Conservation (phyloP, 2,113 vertebrate species). For the Stomatorhinus ivindoensis region DNA sequence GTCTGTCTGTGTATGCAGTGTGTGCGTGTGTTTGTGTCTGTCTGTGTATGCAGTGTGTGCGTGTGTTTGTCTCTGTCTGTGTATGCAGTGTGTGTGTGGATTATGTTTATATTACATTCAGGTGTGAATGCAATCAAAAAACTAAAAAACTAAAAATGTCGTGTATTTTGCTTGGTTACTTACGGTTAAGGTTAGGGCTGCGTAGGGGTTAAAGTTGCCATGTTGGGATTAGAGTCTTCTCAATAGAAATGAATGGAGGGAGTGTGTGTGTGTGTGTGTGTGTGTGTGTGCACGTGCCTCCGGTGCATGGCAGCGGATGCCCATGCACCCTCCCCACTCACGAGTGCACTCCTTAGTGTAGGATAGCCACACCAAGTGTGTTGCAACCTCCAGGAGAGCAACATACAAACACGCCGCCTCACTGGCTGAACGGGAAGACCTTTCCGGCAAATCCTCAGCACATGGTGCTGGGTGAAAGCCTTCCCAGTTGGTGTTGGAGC, state of each 20-base stretch:
- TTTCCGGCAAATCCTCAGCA: background rate
- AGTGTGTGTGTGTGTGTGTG: slow-evolving; percentile 26
- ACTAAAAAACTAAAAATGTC: too few relatives aligned
- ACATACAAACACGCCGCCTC: background rate
- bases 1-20: slow-evolving; percentile 19
- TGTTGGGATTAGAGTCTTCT: too few relatives aligned
- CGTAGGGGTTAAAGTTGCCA: too few relatives aligned
- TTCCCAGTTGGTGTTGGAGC: background rate
- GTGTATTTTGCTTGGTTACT: too few relatives aligned
- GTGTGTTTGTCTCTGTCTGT: slow-evolving; percentile 10
- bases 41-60: slow-evolving; percentile 9
- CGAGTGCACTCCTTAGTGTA: background rate
- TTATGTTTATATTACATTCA: background rate
- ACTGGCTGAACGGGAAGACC: background rate
- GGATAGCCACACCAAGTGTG: background rate
- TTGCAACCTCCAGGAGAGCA: background rate
- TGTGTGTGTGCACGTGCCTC: slow-evolving; percentile 25
- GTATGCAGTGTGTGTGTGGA: slow-evolving; percentile 3
- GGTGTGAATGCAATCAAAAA: too few relatives aligned
- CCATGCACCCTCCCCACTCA: background rate
- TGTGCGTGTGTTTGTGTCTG: slow-evolving; percentile 11
- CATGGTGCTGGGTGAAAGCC: background rate
- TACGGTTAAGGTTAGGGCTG: too few relatives aligned
- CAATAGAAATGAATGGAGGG: background rate
- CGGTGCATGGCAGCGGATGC: background rate